Evolutionary conservation across 2,888 invertebrate species (phyloP), one percentile per base, ranked within the genome.

Genomic region (Pherbina coryleti): DNA sequence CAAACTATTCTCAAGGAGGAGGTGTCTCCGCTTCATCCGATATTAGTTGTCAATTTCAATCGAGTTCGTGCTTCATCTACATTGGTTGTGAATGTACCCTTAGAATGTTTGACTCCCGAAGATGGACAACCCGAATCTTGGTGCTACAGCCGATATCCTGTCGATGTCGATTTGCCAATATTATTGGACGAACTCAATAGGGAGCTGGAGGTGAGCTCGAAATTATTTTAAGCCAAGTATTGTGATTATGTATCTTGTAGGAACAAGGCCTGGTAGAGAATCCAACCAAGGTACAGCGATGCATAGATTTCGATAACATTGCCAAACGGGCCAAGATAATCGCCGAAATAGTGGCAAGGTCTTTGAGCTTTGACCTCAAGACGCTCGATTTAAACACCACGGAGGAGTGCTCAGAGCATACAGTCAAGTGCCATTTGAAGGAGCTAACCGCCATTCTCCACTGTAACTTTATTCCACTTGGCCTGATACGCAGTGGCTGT

Each of bases 401-500:
- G 5, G 91, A 92, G 82, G 91, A 92, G 90, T 89, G 91, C 72
- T 85, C 89, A 0, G 90, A 91, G 78, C 80, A 83, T 8, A 77
- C 79, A 0, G 84, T 85, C n/a, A 91, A 91, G 34, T 89, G 90
- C 2, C 92, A 92, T 79, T 79, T 92, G 5, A 88, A 88, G 5
- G 91, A 92, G 7, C 81, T 92, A 34, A 91, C 91, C 88, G 69
- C 80, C 0, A 87, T 87, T 1, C 82, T 91, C 7, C 85, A 87
- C 28, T 90, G 90, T 0, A 91, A 91, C 49, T 89, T 93, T 5
- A 89, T 94, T 8, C 93, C 93, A 0, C 78, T 94, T 3, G 93
- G 93, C 0, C 88, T 86, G 83, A 87, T 94, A 72, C 90, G 90
- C 11, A 91, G 91, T 64, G 94, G 93, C 1, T 92, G 92, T 0